Base-by-base conservation (phyloP, 2,113 vertebrate species). In the Myotis lucifugus region DNA sequence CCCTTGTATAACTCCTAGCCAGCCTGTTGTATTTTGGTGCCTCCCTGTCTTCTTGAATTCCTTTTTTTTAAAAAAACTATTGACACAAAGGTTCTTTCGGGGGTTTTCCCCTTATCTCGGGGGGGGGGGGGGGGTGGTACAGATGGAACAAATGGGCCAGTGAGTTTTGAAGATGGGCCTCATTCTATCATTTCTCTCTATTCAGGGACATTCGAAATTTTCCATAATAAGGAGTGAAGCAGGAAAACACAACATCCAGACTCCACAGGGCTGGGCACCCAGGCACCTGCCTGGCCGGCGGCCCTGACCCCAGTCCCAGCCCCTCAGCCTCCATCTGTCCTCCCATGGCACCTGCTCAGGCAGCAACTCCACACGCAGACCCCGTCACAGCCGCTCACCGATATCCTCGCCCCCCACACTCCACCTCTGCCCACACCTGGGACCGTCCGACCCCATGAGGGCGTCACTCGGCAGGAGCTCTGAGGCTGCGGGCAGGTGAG, bases 401-500 rank as follows among this genome's bases (percentile, higher is more conserved):
- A 50, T 0, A 10, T 21, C 15, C 59, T 32, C 46, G 37, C 5
- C 67, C 32, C 1, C 23, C 1, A 37, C 37, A 5, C 18, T 19
- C 32, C n/a, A 12, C 64, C 29, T 50, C 5, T 52, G 40, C 61
- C 21, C 37, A 14, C 85, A n/a, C 34, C 3, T 2, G 88, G 50
- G 69, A 23, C 18, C 34, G 14, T 21, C 6, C 3, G 29, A 34
- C 37, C 46, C n/a, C 25, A 8, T 0, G 6, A 34, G 56, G 50
- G 40, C 73, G 0, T 27, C 52, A 2, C 74, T 32, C 32, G n/a
- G 42, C 50, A 29, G 27, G 61, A 27, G 73, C 72, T n/a, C 5
- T 0, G 3, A 9, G 8, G 25, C 21, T 5, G 17, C 15, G 0
- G 2, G 66, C 8, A 12, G 69, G 21, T 17, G 18, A 25, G 27